phyloP scores from a whole-genome alignment of 2,888 invertebrate species.

The Lacanobia oleracea region DNA sequence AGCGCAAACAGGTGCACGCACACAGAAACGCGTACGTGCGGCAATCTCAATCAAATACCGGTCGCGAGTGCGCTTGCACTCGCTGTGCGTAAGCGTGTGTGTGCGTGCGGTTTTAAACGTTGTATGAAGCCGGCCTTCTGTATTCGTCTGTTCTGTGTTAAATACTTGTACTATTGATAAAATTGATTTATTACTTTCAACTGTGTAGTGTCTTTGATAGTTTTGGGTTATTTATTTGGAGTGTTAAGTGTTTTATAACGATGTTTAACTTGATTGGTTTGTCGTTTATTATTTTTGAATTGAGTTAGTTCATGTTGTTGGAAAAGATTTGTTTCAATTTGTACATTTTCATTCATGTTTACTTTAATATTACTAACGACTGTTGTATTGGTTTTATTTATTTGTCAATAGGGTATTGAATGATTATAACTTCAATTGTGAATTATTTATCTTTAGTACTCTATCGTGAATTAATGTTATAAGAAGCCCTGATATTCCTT shows the following conservation, averaged over 20 bases:
- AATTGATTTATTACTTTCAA: slow-evolving; percentile 61
- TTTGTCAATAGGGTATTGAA: too few species aligned
- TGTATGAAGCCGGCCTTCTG: slow-evolving; percentile 4
- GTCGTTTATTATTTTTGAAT: slow-evolving; percentile 12
- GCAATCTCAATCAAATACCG: too few species aligned
- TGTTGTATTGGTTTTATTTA: neutral
- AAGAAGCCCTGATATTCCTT: too few species aligned
- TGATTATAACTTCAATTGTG: too few species aligned
- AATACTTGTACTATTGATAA: slow-evolving; percentile 58
- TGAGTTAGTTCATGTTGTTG: slow-evolving; percentile 8
- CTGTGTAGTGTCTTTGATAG: slow-evolving; percentile 41
- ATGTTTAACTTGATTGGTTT: slow-evolving; percentile 25
- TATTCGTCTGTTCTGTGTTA: neutral
- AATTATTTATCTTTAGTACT: too few species aligned
- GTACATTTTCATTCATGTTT: neutral
- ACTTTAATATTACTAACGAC: neutral
- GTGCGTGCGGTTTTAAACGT: neutral
- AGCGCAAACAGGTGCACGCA: neutral
- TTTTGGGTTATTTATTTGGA: slow-evolving; percentile 45
- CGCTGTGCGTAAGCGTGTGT: too few species aligned
- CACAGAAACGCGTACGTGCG: neutral
- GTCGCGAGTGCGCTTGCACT: too few species aligned
- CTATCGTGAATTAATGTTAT: neutral
- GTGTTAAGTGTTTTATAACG: slow-evolving; percentile 58
- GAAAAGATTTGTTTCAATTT: neutral